Percentiles rank a stretch among this genome's conserved stretches.
Conservation (phyloP, 2,888 invertebrate genomes). For the Aphidius colemani region DNA sequence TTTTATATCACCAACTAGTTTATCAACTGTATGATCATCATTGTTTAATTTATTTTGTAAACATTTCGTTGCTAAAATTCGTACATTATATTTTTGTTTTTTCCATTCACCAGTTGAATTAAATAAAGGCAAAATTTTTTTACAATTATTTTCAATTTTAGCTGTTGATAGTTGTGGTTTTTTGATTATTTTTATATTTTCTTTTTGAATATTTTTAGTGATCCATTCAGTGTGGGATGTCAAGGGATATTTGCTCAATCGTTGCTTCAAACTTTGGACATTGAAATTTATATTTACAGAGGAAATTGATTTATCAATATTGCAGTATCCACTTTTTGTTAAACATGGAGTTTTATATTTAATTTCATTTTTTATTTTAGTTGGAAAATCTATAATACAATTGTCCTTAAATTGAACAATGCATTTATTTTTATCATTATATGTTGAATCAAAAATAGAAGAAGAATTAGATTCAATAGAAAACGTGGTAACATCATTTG, state of each 20-base stretch:
- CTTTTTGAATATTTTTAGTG: neutral
- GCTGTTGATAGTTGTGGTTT: slow-evolving; percentile 12
- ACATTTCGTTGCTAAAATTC: slow-evolving; percentile 37
- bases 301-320: neutral
- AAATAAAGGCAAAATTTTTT: slow-evolving; percentile 1
- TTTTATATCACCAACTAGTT: too few species aligned
- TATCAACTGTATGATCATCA: too few species aligned
- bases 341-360: slow-evolving; percentile 18
- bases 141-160: neutral
- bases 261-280: slow-evolving; percentile 37
- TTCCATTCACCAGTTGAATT: slow-evolving; percentile 35
- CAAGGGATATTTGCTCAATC: slow-evolving; percentile 37
- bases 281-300: slow-evolving; percentile 30
- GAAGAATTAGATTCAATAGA: neutral
- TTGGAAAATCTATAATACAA: slow-evolving; percentile 15
- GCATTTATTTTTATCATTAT: slow-evolving; percentile 9
- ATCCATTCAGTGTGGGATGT: slow-evolving; percentile 26
- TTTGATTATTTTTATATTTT: slow-evolving; percentile 27
- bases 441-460: neutral
- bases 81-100: slow-evolving; percentile 36
- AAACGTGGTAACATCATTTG: slow-evolving; percentile 1
- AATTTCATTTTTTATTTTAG: neutral
- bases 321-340: slow-evolving; percentile 20
- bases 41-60: slow-evolving; percentile 10
- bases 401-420: slow-evolving; percentile 19